Base-by-base conservation (phyloP, 2,113 vertebrate species). In the Seriola dumerili region DNA sequence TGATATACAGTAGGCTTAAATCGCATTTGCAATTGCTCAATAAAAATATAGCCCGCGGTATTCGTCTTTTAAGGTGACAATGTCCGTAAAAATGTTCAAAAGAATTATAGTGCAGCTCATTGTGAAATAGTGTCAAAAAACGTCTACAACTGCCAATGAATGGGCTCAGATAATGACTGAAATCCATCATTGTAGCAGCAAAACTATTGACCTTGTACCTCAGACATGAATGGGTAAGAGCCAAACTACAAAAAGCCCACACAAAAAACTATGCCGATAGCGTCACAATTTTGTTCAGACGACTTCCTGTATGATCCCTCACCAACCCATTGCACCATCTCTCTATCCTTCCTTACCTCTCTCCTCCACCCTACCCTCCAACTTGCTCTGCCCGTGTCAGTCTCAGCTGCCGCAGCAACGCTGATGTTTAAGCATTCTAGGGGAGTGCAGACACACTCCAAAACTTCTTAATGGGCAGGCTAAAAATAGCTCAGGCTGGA, bases 401-500 rank as follows among this genome's bases (percentile, higher is more conserved):
- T 80, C 85, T 78, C 59, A 57, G 84, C 84, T 94, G 92, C 92
- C 61, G 93, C 94, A 93, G 91, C 88, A 84, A 85, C 82, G 58
- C 85, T 81, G 77, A 80, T 91, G 89, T 90, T 94, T 93, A 90
- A 89, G 93, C 91, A 94, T 94, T 94, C 94, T 66, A 32, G 84
- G 67, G 79, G 91, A 87, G 94, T 92, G 86, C 90, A 86, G 91
- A 93, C 91, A 92, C 92, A 92, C 92, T 94, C 88, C 90, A 88
- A 91, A 94, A 94, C 91, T 94, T 94, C 90, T 94, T 94, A 94
- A 94, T 94, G 92, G 94, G 85, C 62, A 81, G 50, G 84, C 91
- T 94, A 94, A 92, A 94, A 94, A 94, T 94, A 94, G 91, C 86
- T 76, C 79, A 42, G 85, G 87, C 92, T 89, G 88, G 89, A 91